Conservation (phyloP, 2,113 vertebrate genomes). For the Prionailurus bengalensis region DNA sequence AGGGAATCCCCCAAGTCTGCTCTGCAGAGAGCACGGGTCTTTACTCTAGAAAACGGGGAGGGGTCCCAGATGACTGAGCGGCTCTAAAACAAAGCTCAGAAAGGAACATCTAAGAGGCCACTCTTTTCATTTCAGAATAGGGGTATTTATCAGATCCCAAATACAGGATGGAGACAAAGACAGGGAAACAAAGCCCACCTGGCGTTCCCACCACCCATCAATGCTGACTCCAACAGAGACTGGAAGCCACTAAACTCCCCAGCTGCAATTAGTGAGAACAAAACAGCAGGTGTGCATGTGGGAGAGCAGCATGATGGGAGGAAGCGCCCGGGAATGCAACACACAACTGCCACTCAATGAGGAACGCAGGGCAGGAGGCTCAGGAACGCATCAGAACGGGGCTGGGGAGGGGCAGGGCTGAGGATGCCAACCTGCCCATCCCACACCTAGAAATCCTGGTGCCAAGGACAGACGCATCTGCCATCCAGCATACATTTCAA, state of each 20-base stretch:
- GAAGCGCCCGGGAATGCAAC: neutral
- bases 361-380: neutral
- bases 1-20: neutral
- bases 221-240: constrained; percentile 44
- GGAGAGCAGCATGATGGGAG: neutral
- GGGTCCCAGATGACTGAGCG: neutral
- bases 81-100: neutral
- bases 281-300: constrained; percentile 9
- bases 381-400: neutral
- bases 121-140: neutral
- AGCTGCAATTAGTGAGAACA: constrained; percentile 59
- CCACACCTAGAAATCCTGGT: neutral
- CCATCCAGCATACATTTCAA: neutral
- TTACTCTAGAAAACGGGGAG: neutral
- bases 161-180: constrained; percentile 36
- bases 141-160: neutral
- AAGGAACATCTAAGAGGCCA: neutral
- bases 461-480: neutral
- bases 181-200: neutral
- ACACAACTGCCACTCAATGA: neutral
- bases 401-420: too few relatives aligned
- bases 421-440: fast-evolving
- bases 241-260: constrained; percentile 50
- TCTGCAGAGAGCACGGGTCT: neutral
- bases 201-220: constrained; percentile 45